phyloP scores from a whole-genome alignment of 2,888 invertebrate species.

The Pachydiplax longipennis region DNA sequence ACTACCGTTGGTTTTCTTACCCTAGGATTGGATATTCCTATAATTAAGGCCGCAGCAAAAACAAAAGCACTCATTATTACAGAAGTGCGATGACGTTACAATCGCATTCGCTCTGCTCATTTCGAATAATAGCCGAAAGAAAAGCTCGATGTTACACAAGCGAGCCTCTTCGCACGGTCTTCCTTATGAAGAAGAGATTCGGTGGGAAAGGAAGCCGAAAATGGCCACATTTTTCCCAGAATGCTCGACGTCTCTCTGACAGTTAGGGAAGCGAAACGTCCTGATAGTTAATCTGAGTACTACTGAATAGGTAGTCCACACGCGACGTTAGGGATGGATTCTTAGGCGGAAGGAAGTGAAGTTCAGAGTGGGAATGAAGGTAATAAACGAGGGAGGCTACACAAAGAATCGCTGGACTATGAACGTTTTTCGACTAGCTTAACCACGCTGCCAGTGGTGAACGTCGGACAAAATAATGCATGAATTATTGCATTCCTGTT shows the following conservation, averaged over 20 bases:
- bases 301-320: slow-evolving; percentile 4
- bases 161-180: not conserved
- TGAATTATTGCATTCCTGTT: too few species aligned
- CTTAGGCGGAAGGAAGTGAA: not conserved
- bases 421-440: too few species aligned
- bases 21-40: not conserved
- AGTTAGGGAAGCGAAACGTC: not conserved
- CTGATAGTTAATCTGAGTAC: not conserved
- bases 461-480: too few species aligned
- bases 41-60: not conserved
- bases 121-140: not conserved
- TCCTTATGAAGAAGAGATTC: not conserved
- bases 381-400: not conserved
- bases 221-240: not conserved
- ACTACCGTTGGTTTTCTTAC: not conserved
- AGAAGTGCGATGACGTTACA: not conserved
- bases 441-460: too few species aligned
- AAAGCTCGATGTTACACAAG: not conserved
- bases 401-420: too few species aligned
- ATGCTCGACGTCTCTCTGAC: not conserved
- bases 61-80: not conserved
- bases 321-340: not conserved
- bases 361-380: not conserved
- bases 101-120: not conserved
- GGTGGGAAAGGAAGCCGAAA: not conserved